Base-by-base conservation (phyloP, 2,888 invertebrate species). In the Philhelius pedissequus region DNA sequence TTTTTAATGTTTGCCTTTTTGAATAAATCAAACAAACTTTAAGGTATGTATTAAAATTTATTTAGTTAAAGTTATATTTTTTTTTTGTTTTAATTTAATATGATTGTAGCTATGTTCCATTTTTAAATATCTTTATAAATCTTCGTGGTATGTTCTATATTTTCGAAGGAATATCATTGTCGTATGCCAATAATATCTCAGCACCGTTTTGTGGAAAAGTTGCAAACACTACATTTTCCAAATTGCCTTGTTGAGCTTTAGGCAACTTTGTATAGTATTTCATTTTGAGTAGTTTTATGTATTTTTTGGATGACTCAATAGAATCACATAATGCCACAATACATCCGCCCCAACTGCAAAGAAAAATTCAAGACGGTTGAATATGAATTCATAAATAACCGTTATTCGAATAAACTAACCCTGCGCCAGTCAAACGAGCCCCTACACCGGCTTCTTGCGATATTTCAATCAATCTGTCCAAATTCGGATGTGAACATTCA, bases 351-450 rank as follows among this genome's bases (percentile, higher is more conserved):
- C 99, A 99, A 7, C 96, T 96, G 88, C 7, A 87, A 78, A n/a
- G 87, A 90, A n/a, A 52, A 56, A 62, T 30, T 45, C 20, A 58
- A 56, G 3, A 48, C 3, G n/a, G 13, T 43, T 40, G 6, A 38
- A 22, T 50, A n/a, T 11, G 1, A 40, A 38, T 45, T 4, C 4
- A 2, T 52, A 7, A 18, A 40, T 20, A 15, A n/a, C 22, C 13
- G 20, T 40, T 40, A 43, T 9, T 35, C 3, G 74, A 9, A 9
- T 1, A 0, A 9, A 77, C 88, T 91, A 90, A 95, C 93, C 98
- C 98, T 32, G 99, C 99, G 38, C 99, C 99, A 1, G 99, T 99
- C 43, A 99, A 92, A 64, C 99, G 94, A n/a, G 97, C 96, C 48
- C 97, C 96, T n/a, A 96, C 92, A 25, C 94, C 93, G 79, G 94